Conservation (phyloP, 1,140 invertebrate genomes). For the Drosophila erecta region DNA sequence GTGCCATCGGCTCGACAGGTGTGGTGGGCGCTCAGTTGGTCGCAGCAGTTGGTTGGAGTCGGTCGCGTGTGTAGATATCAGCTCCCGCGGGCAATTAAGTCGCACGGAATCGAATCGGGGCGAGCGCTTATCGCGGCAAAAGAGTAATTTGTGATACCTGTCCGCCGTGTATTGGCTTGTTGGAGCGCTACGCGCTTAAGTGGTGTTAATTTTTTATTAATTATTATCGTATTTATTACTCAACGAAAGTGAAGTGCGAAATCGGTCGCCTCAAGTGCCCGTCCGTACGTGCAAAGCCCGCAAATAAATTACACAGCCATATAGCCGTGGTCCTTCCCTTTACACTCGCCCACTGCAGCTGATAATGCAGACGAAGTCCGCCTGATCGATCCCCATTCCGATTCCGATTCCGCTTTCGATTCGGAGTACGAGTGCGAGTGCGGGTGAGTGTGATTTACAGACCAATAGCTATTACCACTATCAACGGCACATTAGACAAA, state of each 20-base stretch:
- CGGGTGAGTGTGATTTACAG: constrained; percentile 66
- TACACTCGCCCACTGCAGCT: constrained; percentile 21
- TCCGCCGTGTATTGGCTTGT: constrained; percentile 76
- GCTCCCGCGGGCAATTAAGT: not conserved
- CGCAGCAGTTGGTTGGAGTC: constrained; percentile 48
- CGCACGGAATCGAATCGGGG: constrained; percentile 38
- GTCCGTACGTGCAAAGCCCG: constrained; percentile 16
- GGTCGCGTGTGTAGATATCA: constrained; percentile 31
- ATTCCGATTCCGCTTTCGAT: not conserved
- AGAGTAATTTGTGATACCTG: constrained; percentile 83
- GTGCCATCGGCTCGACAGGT: constrained; percentile 34
- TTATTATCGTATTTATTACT: constrained; percentile 79
- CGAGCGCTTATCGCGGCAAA: constrained; percentile 65
- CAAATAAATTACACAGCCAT: constrained; percentile 55
- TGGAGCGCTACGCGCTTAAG: constrained; percentile 68
- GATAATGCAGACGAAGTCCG: constrained; percentile 21
- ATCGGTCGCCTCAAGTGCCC: constrained; percentile 46
- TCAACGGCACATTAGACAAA: constrained; percentile 78
- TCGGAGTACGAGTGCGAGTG: constrained; percentile 1
- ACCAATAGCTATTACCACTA: constrained; percentile 66
- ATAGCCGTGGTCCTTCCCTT: constrained; percentile 24
- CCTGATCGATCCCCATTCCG: not conserved
- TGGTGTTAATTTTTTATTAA: constrained; percentile 82
- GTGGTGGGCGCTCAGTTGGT: constrained; percentile 58
- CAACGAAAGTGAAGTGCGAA: constrained; percentile 67